Conservation (phyloP, 2,113 vertebrate species). For the Natator depressus region DNA sequence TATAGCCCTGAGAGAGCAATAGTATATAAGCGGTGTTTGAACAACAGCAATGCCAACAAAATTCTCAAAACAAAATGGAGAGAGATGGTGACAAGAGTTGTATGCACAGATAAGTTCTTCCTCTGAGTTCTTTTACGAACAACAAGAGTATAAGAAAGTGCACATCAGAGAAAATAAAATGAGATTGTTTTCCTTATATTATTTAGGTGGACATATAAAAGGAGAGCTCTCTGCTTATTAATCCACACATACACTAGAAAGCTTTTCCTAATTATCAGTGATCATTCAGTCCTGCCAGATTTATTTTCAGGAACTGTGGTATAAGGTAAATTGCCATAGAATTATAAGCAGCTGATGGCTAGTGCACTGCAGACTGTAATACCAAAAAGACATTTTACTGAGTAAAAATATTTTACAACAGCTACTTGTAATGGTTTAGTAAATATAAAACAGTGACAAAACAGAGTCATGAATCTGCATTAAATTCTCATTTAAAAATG, state of each 20-base stretch:
- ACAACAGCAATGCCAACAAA: neutral
- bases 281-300: neutral
- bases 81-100: neutral
- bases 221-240: neutral
- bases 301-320: neutral
- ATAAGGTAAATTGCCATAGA: neutral
- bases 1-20: neutral
- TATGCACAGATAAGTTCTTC: neutral
- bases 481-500: neutral
- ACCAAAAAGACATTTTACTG: neutral
- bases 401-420: neutral
- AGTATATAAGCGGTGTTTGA: neutral
- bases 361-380: neutral
- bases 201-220: neutral
- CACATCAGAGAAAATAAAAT: neutral
- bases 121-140: neutral
- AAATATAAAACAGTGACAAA: neutral
- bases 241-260: neutral
- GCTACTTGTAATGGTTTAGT: neutral
- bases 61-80: neutral
- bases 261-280: neutral
- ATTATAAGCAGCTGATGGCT: neutral
- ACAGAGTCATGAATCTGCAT: fast-evolving
- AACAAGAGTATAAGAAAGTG: constrained; percentile 13
- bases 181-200: neutral